A percentile compares a stretch with the other conserved stretches of the same genome.
phyloP scores from a whole-genome alignment of 2,113 vertebrate species.

The Leuciscus idus region DNA sequence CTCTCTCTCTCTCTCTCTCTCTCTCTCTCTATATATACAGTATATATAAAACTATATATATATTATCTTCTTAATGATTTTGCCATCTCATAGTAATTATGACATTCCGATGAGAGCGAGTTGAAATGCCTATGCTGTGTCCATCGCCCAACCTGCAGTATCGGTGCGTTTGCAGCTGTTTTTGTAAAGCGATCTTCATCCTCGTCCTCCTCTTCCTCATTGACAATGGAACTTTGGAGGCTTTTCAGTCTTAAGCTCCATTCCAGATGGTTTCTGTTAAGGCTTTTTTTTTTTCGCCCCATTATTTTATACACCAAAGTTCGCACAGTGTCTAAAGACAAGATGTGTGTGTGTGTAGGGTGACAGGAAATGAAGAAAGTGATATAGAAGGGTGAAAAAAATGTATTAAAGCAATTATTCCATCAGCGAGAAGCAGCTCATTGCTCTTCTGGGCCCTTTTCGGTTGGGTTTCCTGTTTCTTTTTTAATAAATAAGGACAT shows the following conservation, averaged over 20 bases:
- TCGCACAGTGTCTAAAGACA: slow-evolving; percentile 51
- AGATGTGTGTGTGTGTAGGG: slow-evolving; percentile 62
- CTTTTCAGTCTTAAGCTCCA: slow-evolving; percentile 68
- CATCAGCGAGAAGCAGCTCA: slow-evolving; percentile 71
- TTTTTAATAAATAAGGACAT: slow-evolving; percentile 72
- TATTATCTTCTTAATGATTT: too few species aligned
- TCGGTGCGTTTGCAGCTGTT: slow-evolving; percentile 57
- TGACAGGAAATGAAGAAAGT: slow-evolving; percentile 74
- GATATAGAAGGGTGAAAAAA: slow-evolving; percentile 56
- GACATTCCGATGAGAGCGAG: not conserved
- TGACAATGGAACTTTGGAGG: slow-evolving; percentile 60
- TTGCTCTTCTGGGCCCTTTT: slow-evolving; percentile 61
- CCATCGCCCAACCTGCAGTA: slow-evolving; percentile 61
- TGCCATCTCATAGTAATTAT: not conserved
- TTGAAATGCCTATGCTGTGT: slow-evolving; percentile 10
- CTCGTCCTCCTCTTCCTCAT: slow-evolving; percentile 42
- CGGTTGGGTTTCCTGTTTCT: slow-evolving; percentile 64
- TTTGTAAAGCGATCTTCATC: slow-evolving; percentile 50
- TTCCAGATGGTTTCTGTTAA: slow-evolving; percentile 80
- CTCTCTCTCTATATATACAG: too few species aligned
- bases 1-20: too few species aligned
- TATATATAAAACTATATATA: too few species aligned
- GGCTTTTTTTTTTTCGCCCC: slow-evolving; percentile 74
- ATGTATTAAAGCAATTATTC: slow-evolving; percentile 75
- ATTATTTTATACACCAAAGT: slow-evolving; percentile 68